Evolutionary conservation across 2,888 invertebrate species (phyloP).

Genomic region (Synanthedon andrenaeformis): DNA sequence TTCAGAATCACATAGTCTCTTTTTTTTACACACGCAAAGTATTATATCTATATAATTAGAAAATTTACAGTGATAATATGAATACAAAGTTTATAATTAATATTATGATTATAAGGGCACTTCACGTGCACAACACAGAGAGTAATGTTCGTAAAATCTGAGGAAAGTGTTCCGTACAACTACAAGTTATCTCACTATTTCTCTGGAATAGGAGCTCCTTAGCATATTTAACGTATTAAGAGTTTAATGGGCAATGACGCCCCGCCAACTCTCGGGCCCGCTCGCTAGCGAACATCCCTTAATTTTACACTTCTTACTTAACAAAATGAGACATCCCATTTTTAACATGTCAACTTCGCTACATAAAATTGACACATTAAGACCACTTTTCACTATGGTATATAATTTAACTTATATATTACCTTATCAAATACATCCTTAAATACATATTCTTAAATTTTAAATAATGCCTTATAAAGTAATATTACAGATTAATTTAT

Average conservation of each 20-base stretch:
- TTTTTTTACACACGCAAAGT: too few species aligned
- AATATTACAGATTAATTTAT: too few species aligned
- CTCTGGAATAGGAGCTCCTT: constrained; percentile 39
- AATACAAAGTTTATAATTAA: too few species aligned
- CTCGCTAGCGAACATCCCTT: constrained; percentile 15
- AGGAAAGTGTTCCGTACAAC: background rate
- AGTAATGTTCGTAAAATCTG: background rate
- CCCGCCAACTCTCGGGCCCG: constrained; percentile 25
- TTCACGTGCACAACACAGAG: background rate
- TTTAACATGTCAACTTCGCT: constrained; percentile 17
- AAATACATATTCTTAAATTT: too few species aligned
- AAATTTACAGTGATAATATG: too few species aligned
- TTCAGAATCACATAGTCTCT: too few species aligned
- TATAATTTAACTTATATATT: too few species aligned
- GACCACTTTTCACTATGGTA: too few species aligned
- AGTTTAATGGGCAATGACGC: constrained; percentile 58
- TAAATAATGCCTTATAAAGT: too few species aligned
- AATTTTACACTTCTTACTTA: constrained; percentile 45
- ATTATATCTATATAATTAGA: too few species aligned
- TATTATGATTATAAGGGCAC: background rate
- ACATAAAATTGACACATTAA: constrained; percentile 1
- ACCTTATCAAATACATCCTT: too few species aligned
- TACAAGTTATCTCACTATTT: constrained; percentile 17
- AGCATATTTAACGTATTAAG: constrained; percentile 61
- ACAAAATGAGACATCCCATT: constrained; percentile 23